Base-by-base conservation (phyloP, 2,113 vertebrate species). In the Ariopsis seemanni region DNA sequence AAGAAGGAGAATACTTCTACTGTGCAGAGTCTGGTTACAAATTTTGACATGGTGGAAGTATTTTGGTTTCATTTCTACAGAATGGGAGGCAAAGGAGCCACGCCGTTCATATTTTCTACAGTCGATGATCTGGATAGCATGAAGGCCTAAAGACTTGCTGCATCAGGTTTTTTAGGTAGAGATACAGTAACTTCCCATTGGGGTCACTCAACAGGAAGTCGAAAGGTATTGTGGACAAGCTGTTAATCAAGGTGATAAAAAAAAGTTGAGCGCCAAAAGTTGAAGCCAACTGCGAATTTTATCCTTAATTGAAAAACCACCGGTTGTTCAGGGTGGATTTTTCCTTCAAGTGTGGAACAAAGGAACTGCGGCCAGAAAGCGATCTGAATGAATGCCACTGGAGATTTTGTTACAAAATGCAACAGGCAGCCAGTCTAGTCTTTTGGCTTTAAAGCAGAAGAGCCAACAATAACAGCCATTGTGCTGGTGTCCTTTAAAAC, bases 381-480 rank as follows among this genome's bases (percentile, higher is more conserved):
- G 27, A 71, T 30, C 30, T 52, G 53, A 71, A 86, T 15, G 50
- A 69, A 1, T 71, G 57, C 48, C 53, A 82, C 27, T 48, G 57
- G 9, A 75, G 85, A 81, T 82, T 82, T 25, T 14, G 77, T 87
- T 83, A 82, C 86, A 63, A 65, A 69, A 85, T 83, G 71, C 82
- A 30, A 83, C 58, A 85, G 63, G 75, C 84, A 57, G 63, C 30
- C 79, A 82, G 55, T 80, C 78, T 27, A 82, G 81, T 86, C 20
- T n/a, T 85, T 69, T 69, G 79, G 48, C 34, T 67, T 69, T 50
- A 65, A 53, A 58, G 86, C 71, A 87, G 25, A 78, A 60, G 88
- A 85, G 91, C 82, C 90, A 92, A 95, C 94, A 95, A 91, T 91
- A 81, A 90, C 89, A 53, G 0, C 67, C 92, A 90, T 94, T 94